Conservation (phyloP, 2,888 invertebrate species). For the Frankliniella intonsa region DNA sequence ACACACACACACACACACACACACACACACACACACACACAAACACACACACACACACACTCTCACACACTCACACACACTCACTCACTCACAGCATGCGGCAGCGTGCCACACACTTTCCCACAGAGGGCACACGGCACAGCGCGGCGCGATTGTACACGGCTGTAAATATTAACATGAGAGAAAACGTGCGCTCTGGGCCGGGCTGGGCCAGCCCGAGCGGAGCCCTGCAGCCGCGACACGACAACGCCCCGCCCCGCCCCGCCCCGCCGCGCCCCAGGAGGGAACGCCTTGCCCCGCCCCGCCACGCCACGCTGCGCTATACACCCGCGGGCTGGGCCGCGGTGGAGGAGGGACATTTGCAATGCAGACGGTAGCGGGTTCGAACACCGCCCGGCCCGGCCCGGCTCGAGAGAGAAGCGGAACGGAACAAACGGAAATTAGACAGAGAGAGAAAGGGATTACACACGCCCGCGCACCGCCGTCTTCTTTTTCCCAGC, state of each 20-base stretch:
- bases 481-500: no score
- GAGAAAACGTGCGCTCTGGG: slow-evolving; percentile 13
- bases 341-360: not conserved
- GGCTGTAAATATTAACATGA: slow-evolving; percentile 25
- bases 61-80: not conserved
- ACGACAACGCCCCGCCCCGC: not conserved
- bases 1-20: not conserved
- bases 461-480: no score
- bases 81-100: not conserved
- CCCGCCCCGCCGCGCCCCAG: not conserved
- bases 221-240: not conserved
- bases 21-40: not conserved
- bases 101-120: not conserved
- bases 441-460: not conserved
- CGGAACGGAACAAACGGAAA: not conserved
- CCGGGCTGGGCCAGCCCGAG: not conserved
- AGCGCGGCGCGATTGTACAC: slow-evolving; percentile 9
- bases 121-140: slow-evolving; percentile 7
- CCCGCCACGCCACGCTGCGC: not conserved
- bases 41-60: not conserved
- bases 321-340: not conserved
- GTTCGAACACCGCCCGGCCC: not conserved
- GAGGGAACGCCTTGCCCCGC: not conserved
- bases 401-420: not conserved
- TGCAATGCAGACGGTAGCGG: not conserved